Conservation (phyloP, 2,888 invertebrate species). For the Drepana falcataria region DNA sequence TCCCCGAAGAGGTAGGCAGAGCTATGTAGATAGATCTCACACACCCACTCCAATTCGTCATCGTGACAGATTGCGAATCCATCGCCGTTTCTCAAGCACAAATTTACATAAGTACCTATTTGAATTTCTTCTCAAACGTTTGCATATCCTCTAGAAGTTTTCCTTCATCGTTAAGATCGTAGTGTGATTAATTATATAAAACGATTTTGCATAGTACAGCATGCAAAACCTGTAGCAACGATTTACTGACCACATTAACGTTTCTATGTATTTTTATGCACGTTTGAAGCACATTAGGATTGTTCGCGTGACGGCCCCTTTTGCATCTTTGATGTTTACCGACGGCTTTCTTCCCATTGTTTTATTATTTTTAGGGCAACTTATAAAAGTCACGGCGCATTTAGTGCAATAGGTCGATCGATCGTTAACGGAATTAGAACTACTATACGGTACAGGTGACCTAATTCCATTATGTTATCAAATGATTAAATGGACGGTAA, state of each 20-base stretch:
- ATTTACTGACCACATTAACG: slow-evolving; percentile 5
- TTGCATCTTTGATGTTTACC: slow-evolving; percentile 58
- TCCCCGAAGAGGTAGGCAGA: too few relatives aligned
- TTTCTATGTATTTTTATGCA: slow-evolving; percentile 11
- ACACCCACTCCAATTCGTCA: too few relatives aligned
- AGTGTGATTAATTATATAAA: too few relatives aligned
- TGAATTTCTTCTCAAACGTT: too few relatives aligned
- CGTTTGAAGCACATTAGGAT: background rate
- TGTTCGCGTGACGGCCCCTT: slow-evolving; percentile 43
- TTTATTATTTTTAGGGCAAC: slow-evolving; percentile 68
- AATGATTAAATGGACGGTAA: slow-evolving; percentile 4
- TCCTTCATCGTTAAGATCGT: too few relatives aligned
- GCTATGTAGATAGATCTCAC: too few relatives aligned
- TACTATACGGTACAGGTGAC: slow-evolving; percentile 25
- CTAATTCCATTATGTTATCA: slow-evolving; percentile 26
- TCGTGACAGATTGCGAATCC: too few relatives aligned
- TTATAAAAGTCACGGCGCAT: slow-evolving; percentile 41
- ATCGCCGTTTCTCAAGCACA: too few relatives aligned
- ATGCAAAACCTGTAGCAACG: too few relatives aligned
- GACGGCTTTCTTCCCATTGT: slow-evolving; percentile 37
- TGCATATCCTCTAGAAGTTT: too few relatives aligned
- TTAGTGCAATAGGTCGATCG: slow-evolving; percentile 56
- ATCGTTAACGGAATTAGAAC: slow-evolving; percentile 37
- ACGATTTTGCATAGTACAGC: too few relatives aligned
- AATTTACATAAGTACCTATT: too few relatives aligned